Evolutionary conservation across 2,888 invertebrate species (phyloP), one percentile per base, ranked within the genome.

Genomic region (Nemotelus nigrinus): DNA sequence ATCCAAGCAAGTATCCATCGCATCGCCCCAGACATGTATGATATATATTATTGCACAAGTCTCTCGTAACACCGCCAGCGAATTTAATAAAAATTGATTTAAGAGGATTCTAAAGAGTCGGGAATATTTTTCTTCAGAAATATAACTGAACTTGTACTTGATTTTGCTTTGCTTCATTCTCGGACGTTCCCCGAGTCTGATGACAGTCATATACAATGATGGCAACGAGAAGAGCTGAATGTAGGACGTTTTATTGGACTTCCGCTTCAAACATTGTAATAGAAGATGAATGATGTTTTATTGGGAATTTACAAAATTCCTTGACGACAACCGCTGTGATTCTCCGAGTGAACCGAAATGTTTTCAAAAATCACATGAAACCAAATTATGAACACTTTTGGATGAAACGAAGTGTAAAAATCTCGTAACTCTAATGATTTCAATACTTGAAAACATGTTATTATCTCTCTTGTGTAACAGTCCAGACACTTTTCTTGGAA

Each of bases 41-140:
- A 10, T 8, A 10, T 39, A 25, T 25, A 25, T 25, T 25, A 65
- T 65, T 6, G 65, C 47, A 65, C 41, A 2, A 47, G 44, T 45
- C 45, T 47, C 7, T 43, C 47, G 43, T 25, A 45, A 45, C 10
- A 41, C 65, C 65, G 47, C 8, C 65, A 47, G 65, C 53, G 10
- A 70, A 70, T 70, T 70, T 53, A 70, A 70, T 70, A 70, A 70
- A 70, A 53, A 55, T 43, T 70, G 53, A 70, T 70, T 70, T 70
- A 70, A 43, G 70, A 70, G 70, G 70, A 70, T 43, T 53, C 2
- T 1, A 55, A 25, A 70, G 70, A 6, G 53, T 55, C 3, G 39
- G 43, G 8, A 5, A n/a, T 70, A 25, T 25, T 41, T 53, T 70
- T 70, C 70, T 70, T 53, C 7, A 41, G 44, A 55, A 70, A 70